phyloP scores from a whole-genome alignment of 2,113 vertebrate genomes.

The Lophius piscatorius region DNA sequence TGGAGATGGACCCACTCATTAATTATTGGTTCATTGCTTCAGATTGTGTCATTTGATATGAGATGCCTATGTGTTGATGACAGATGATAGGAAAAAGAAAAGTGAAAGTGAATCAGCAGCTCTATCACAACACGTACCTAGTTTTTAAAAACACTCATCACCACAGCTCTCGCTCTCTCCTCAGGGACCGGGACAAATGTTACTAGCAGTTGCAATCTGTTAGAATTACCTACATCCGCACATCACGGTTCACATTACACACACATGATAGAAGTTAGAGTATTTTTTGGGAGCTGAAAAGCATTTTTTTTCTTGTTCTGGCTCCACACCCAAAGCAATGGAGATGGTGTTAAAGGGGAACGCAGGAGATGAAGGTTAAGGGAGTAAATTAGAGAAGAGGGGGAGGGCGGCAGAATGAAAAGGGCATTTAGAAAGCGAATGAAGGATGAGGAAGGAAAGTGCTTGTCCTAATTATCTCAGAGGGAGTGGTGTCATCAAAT shows the following conservation, averaged over 20 bases:
- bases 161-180: slow-evolving; percentile 23
- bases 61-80: slow-evolving; percentile 17
- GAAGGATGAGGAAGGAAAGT: slow-evolving; percentile 19
- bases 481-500: slow-evolving; percentile 29
- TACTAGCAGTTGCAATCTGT: slow-evolving; percentile 45
- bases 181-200: slow-evolving; percentile 36
- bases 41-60: slow-evolving; percentile 3
- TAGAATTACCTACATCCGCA: slow-evolving; percentile 37
- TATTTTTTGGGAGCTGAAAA: slow-evolving; percentile 25
- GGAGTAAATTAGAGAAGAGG: slow-evolving; percentile 5
- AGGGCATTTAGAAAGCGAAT: slow-evolving; percentile 13
- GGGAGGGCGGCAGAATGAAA: slow-evolving; percentile 7
- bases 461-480: slow-evolving; percentile 35
- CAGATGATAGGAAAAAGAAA: slow-evolving; percentile 40
- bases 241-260: slow-evolving; percentile 12
- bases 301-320: slow-evolving; percentile 5
- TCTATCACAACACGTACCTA: slow-evolving; percentile 34
- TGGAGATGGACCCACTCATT: neutral
- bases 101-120: slow-evolving; percentile 31
- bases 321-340: slow-evolving; percentile 8
- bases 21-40: slow-evolving; percentile 10
- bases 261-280: slow-evolving; percentile 18
- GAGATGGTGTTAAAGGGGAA: slow-evolving; percentile 22
- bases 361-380: slow-evolving; percentile 49
- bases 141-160: slow-evolving; percentile 12